Conservation (phyloP, 2,113 vertebrate genomes). For the Calyptomena viridis region DNA sequence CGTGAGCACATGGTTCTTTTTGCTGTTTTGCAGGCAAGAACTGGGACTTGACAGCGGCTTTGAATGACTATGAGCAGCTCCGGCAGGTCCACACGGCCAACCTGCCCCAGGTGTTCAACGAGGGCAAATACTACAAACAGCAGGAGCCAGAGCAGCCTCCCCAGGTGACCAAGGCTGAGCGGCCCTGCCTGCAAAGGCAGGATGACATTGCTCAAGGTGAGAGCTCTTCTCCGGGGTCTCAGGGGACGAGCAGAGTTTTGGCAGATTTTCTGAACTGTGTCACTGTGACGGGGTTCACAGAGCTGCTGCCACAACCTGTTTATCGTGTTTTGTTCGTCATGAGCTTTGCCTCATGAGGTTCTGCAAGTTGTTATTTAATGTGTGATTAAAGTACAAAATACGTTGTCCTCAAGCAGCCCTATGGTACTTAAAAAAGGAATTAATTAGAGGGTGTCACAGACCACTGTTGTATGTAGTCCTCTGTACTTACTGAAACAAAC, state of each 20-base stretch:
- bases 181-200: constrained; percentile 83
- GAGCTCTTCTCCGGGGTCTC: not conserved
- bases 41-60: constrained; percentile 95
- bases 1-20: not conserved
- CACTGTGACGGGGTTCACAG: not conserved
- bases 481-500: not conserved
- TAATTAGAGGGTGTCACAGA: not conserved
- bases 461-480: not conserved
- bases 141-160: constrained; percentile 80
- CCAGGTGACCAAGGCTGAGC: constrained; percentile 79
- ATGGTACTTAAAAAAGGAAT: not conserved
- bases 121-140: constrained; percentile 86
- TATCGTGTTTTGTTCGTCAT: not conserved
- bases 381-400: not conserved
- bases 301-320: not conserved
- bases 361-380: not conserved
- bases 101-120: constrained; percentile 92
- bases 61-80: constrained; percentile 95
- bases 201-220: constrained; percentile 76
- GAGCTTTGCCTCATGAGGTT: not conserved
- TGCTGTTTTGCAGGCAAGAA: constrained; percentile 86
- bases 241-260: not conserved
- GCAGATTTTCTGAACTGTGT: not conserved
- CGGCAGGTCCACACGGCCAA: constrained; percentile 94
- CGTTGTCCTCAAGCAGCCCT: not conserved